These are phyloP conservation scores for Notolabrus celidotus DNA, from an alignment of 2,797 vertebrate genomes.

Conservation along the genomic window DNA sequence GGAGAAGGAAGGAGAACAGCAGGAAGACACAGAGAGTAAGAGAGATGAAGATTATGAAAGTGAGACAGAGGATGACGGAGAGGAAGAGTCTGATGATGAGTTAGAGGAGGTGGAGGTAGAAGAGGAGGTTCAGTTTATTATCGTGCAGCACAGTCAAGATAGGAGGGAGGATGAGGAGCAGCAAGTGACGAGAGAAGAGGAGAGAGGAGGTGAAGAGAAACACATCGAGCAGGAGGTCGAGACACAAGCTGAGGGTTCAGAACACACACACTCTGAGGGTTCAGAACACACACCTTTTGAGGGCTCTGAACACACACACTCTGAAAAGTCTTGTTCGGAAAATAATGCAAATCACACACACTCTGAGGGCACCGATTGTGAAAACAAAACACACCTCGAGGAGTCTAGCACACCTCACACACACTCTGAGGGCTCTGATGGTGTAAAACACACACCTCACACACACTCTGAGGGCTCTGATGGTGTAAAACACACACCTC, in stretches of 20 bases:
- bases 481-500: conserved; percentile 8
- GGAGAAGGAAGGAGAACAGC: conserved; percentile 6
- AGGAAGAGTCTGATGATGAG: conserved; percentile 26
- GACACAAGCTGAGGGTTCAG: not conserved
- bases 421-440: conserved; percentile 2
- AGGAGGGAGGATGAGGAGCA: conserved; percentile 34
- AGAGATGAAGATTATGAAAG: conserved; percentile 22
- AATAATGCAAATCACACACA: too few species aligned
- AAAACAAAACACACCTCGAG: not conserved
- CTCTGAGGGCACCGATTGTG: conserved; percentile 7
- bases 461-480: not conserved
- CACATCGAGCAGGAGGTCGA: not conserved
- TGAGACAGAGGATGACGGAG: conserved; percentile 11
- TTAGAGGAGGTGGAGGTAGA: conserved; percentile 53
- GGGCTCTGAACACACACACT: not conserved
- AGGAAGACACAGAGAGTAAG: conserved; percentile 20
- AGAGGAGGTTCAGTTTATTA: conserved; percentile 52
- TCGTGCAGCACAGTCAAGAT: conserved; percentile 39
- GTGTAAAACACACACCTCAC: not conserved
- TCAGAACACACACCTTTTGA: not conserved
- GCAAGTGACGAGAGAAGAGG: conserved; percentile 11
- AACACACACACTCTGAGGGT: not conserved
- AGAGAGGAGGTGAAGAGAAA: conserved; percentile 6
- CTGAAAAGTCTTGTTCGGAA: not conserved
- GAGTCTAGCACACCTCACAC: not conserved